Base-by-base conservation (phyloP, 2,888 invertebrate species). In the Pilophorus perplexus region DNA sequence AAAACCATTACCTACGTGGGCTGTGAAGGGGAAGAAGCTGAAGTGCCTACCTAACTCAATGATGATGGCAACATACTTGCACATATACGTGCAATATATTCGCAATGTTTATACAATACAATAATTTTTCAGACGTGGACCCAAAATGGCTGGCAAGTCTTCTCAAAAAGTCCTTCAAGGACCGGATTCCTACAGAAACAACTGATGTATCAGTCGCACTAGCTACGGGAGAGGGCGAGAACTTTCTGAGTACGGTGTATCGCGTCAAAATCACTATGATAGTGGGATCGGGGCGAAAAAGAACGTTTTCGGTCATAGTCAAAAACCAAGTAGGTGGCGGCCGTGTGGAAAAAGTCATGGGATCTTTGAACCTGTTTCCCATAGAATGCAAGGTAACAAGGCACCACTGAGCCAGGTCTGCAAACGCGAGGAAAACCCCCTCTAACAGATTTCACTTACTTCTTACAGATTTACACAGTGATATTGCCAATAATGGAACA, bases 161-260 rank as follows among this genome's bases (percentile, higher is more conserved):
- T 6, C 38, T 55, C 20, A 55, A 38, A 20, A 55, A 55, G 16
- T 55, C 37, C 12, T 22, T 55, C 22, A 12, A 20, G 25, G 38
- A 55, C n/a, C 37, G 38, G 22, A 38, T 20, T 22, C 55, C 55
- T 1, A 23, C n/a, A 16, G 55, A 38, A 33, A n/a, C 22, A 1
- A 1, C 10, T 40, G 23, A 37, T 22, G 37, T 20, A 4, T 2
- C 8, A 0, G 25, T 38, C 22, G 12, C 37, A 8, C 23, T 55
- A 20, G 55, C 55, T n/a, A 20, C 55, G 1, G 55, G 37, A n/a
- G 18, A 20, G 6, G 55, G 55, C 10, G 55, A 55, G 14, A 55
- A 55, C 12, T 55, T 55, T n/a, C 55, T 55, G n/a, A 55, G 55
- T 16, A 55, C 55, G 1, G 55, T 55, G 37, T 20, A 55, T 38